Percentiles rank a stretch among this genome's conserved stretches.
Conservation (phyloP, 37 sponge, comb jelly and placozoan genomes). For the Tethya wilhelma region DNA sequence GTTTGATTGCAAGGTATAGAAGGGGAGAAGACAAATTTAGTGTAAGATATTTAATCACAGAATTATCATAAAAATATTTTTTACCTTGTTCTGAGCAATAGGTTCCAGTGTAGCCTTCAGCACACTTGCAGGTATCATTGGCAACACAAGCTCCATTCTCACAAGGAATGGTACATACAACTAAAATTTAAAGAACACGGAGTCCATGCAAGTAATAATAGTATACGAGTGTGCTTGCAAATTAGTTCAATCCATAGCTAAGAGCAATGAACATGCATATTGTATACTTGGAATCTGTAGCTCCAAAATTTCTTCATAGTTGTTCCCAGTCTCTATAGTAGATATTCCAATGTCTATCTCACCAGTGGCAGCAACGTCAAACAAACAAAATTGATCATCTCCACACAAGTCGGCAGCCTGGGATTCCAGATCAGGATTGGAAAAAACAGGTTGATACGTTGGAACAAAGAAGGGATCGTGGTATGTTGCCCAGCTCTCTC, state of each 20-base stretch:
- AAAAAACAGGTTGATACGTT: neutral
- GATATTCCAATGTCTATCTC: conserved; percentile 22
- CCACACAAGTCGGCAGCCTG: conserved; percentile 28
- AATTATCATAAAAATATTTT: neutral
- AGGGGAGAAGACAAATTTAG: no score
- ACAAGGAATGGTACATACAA: conserved; percentile 70
- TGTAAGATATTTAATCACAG: no score
- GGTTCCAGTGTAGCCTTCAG: conserved; percentile 45
- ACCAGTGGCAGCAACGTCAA: conserved; percentile 58
- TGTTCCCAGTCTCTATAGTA: conserved; percentile 11
- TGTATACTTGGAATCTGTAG: conserved; percentile 19
- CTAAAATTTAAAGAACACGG: conserved; percentile 28
- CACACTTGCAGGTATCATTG: conserved; percentile 59
- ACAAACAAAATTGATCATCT: conserved; percentile 34
- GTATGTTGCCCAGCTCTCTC: conserved; percentile 30
- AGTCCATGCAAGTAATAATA: neutral
- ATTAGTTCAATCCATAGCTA: neutral
- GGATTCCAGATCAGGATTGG: conserved; percentile 20
- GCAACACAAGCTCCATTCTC: conserved; percentile 66
- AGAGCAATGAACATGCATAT: neutral
- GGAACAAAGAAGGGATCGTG: conserved; percentile 43
- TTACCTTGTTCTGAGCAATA: neutral
- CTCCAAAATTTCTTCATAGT: conserved; percentile 8
- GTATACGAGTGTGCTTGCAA: neutral
- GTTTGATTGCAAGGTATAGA: neutral